Evolutionary conservation across 2,888 invertebrate species (phyloP), one percentile per base, ranked within the genome.

Genomic region (Electrophaes corylata): DNA sequence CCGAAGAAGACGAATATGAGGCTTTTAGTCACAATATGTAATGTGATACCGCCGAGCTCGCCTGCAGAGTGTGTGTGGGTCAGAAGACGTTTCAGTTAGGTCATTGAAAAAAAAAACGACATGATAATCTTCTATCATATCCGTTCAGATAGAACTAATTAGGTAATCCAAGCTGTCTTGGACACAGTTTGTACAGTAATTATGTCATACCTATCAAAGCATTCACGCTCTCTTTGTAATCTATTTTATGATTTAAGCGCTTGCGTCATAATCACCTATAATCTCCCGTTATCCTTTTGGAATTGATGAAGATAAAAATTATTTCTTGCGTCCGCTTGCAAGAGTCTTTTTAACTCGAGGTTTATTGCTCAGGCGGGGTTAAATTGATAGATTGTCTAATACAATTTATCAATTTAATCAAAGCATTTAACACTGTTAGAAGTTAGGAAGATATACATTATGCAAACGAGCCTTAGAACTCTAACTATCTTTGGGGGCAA

Each of bases 31-130:
- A 12, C 43, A 29, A 29, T 12, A 18, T 53, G 53, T 53, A 53
- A 53, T 54, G 14, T 23, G 40, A 54, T 47, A 40, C 40, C 33
- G 20, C 40, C 47, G 40, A 53, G 53, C 31, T 53, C 29, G 12
- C 41, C 20, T 37, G 16, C 16, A 16, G 23, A 41, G 19, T 31
- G 33, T 11, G 26, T 39, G 18, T 29, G 39, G 39, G 29, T 53
- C 45, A 19, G 52, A 53, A 29, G 45, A 47, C 33, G 41, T 47
- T 33, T 54, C 33, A 35, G 33, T 46, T 18, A 33, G n/a, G n/a
- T n/a, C n/a, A n/a, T n/a, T n/a, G n/a, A n/a, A n/a, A 41, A 39
- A 37, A 12, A 20, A 31, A 12, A 41, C 4, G 16, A 23, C 14
- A 33, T 48, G 31, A 41, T 41, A 46, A n/a, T 47, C 39, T 3